Conservation (phyloP, 2,888 invertebrate species). For the Tinea pellionella region DNA sequence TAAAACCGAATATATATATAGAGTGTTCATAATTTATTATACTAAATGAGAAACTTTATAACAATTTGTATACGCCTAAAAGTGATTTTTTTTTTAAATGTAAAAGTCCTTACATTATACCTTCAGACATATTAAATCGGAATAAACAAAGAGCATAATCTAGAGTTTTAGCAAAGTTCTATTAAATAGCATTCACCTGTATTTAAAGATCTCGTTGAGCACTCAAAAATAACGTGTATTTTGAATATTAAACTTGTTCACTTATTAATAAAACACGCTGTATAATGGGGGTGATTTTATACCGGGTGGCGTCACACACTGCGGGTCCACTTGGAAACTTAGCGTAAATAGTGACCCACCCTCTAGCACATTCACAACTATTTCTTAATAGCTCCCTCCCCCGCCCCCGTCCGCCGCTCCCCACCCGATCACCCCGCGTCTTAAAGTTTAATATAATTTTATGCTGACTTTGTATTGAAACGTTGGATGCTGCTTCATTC, state of each 20-base stretch:
- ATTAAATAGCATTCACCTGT: too few species aligned
- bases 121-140: too few species aligned
- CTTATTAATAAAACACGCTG: neutral
- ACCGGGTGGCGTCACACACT: slow-evolving; percentile 32
- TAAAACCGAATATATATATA: slow-evolving; percentile 25
- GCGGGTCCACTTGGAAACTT: slow-evolving; percentile 36
- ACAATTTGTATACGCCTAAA: too few species aligned
- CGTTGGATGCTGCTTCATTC: neutral
- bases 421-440: slow-evolving; percentile 35
- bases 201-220: too few species aligned
- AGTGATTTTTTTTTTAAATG: too few species aligned
- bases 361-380: slow-evolving; percentile 41
- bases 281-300: neutral
- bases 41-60: too few species aligned
- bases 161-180: too few species aligned
- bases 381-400: slow-evolving; percentile 62
- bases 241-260: too few species aligned
- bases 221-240: too few species aligned
- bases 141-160: neutral
- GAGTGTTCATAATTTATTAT: slow-evolving; percentile 18
- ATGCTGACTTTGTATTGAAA: slow-evolving; percentile 1
- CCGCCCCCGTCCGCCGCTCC: slow-evolving; percentile 19
- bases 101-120: too few species aligned
- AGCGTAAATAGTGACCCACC: slow-evolving; percentile 40
- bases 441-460: slow-evolving; percentile 7